Percentiles rank a stretch among this genome's conserved stretches.
phyloP scores from a whole-genome alignment of 2,797 vertebrate species.

The Melanotaenia maccullochi region DNA sequence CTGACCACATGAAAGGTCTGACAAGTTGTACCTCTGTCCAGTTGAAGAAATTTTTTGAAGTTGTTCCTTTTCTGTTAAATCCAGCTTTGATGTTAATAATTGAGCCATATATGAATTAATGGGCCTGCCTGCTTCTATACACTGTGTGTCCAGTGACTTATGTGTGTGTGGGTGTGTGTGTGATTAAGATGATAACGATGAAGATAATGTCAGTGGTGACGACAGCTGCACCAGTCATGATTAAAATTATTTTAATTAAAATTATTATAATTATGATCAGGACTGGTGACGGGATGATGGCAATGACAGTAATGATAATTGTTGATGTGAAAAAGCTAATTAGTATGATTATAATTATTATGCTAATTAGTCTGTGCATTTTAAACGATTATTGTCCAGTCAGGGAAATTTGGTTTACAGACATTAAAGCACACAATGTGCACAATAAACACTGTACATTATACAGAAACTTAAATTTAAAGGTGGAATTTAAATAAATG shows the following conservation, averaged over 20 bases:
- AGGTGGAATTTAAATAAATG: constrained; percentile 20
- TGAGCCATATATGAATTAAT: constrained; percentile 77
- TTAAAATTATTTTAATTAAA: constrained; percentile 40
- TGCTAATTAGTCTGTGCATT: constrained; percentile 49
- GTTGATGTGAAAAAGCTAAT: constrained; percentile 61
- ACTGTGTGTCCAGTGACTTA: constrained; percentile 64
- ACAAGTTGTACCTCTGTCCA: constrained; percentile 26
- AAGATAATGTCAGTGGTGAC: neutral
- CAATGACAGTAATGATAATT: constrained; percentile 23
- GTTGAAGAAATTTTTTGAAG: constrained; percentile 36
- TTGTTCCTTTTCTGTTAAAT: constrained; percentile 46
- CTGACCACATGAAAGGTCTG: constrained; percentile 11
- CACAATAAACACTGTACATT: constrained; percentile 51
- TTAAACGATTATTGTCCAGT: constrained; percentile 45
- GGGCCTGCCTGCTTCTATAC: constrained; percentile 72
- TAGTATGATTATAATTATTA: constrained; percentile 51
- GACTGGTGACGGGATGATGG: constrained; percentile 1
- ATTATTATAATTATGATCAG: constrained; percentile 38
- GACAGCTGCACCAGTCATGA: constrained; percentile 27
- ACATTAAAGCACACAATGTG: constrained; percentile 44
- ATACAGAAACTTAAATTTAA: constrained; percentile 20
- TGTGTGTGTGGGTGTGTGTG: constrained; percentile 38
- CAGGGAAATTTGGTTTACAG: constrained; percentile 54
- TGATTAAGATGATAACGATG: constrained; percentile 28
- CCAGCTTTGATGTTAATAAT: constrained; percentile 67